Evolutionary conservation across 2,888 invertebrate species (phyloP).

Genomic region (Lasioglossum zephyrum): DNA sequence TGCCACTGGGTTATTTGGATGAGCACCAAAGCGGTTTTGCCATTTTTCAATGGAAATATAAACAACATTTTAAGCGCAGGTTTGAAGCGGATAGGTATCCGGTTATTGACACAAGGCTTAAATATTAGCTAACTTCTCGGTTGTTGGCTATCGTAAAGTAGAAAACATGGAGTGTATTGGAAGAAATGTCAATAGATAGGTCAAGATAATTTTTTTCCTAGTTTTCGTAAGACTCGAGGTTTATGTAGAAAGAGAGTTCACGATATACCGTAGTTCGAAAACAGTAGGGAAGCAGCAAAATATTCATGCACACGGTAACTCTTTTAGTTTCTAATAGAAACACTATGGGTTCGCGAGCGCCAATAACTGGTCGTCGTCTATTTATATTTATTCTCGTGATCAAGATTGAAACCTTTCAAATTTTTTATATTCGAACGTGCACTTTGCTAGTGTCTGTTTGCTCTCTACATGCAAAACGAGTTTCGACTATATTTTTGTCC

Average conservation of each 20-base stretch:
- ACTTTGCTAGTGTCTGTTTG: neutral
- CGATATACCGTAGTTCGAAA: neutral
- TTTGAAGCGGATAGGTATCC: neutral
- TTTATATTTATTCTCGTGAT: neutral
- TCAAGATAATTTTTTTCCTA: neutral
- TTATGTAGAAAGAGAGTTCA: neutral
- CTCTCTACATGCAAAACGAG: neutral
- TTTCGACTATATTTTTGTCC: neutral
- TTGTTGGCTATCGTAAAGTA: neutral
- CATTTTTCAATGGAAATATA: neutral
- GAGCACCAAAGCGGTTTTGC: neutral
- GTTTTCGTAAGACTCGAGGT: neutral
- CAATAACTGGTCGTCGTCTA: neutral
- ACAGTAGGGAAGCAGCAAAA: neutral
- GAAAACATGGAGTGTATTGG: neutral
- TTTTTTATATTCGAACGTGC: neutral
- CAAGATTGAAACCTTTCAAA: neutral
- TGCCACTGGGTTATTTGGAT: neutral
- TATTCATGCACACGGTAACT: neutral
- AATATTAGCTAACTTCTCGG: neutral
- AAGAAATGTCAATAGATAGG: neutral
- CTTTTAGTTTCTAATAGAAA: neutral
- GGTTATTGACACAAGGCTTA: neutral
- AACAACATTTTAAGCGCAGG: neutral
- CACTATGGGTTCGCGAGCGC: neutral